phyloP scores from a whole-genome alignment of 2,888 invertebrate genomes.

The Drosophila phalerata region DNA sequence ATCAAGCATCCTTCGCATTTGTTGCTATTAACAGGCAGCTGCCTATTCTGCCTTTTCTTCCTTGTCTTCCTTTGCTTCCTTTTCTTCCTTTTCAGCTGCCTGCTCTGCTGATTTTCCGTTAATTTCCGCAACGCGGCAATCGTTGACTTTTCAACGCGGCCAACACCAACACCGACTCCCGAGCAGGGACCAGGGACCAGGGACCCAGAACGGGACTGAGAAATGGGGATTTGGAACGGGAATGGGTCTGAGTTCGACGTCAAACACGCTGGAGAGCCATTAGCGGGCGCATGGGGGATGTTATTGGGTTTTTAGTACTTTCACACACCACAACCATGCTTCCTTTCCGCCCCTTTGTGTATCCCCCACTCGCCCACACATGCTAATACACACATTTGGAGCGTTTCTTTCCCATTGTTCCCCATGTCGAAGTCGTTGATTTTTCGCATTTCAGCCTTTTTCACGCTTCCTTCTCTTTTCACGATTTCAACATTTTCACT shows the following conservation, averaged over 20 bases:
- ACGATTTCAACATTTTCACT: slow-evolving; percentile 26
- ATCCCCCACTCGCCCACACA: slow-evolving; percentile 31
- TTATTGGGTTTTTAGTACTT: slow-evolving; percentile 48
- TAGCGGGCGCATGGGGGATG: slow-evolving; percentile 61
- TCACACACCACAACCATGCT: slow-evolving; percentile 14
- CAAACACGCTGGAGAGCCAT: slow-evolving; percentile 76
- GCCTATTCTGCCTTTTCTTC: slow-evolving; percentile 29
- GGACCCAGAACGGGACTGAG: neutral
- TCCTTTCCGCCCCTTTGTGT: slow-evolving; percentile 1
- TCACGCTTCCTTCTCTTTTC: slow-evolving; percentile 47
- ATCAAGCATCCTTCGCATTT: slow-evolving; percentile 78
- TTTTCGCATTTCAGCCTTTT: slow-evolving; percentile 77
- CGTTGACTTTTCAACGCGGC: slow-evolving; percentile 77
- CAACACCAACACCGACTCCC: slow-evolving; percentile 26
- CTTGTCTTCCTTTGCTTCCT: neutral
- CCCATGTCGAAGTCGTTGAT: slow-evolving; percentile 70
- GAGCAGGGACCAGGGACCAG: slow-evolving; percentile 37
- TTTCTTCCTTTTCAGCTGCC: slow-evolving; percentile 12
- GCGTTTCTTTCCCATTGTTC: slow-evolving; percentile 44
- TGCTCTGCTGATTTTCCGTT: slow-evolving; percentile 76
- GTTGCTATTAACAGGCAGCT: slow-evolving; percentile 66
- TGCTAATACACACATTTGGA: slow-evolving; percentile 58
- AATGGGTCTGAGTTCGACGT: slow-evolving; percentile 21
- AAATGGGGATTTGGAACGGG: neutral
- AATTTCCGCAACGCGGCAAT: slow-evolving; percentile 80